Conservation (phyloP, 2,888 invertebrate genomes). For the Ophioninae sp. region DNA sequence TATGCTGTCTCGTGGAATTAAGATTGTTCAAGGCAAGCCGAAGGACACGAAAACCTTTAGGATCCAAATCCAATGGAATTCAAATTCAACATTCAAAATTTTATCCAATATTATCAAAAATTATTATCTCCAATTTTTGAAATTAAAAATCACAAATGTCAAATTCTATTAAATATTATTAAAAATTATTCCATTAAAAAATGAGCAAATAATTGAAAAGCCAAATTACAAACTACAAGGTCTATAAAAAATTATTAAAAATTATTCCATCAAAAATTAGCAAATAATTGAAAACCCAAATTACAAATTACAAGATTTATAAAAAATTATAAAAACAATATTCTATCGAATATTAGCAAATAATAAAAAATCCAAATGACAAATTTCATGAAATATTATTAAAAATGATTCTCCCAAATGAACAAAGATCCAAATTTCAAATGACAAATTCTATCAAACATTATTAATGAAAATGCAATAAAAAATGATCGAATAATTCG, state of each 20-base stretch:
- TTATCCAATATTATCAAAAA: neutral
- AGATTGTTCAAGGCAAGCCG: slow-evolving; percentile 36
- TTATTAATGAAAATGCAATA: too few species aligned
- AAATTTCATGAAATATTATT: too few species aligned
- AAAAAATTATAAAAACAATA: neutral
- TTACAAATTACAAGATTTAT: too few species aligned
- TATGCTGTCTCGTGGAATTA: slow-evolving; percentile 30
- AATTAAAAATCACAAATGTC: too few species aligned
- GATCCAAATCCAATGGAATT: neutral
- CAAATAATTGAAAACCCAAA: neutral
- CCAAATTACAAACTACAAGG: too few species aligned
- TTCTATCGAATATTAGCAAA: neutral
- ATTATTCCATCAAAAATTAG: neutral
- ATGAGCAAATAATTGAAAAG: neutral
- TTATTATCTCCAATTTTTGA: too few species aligned
- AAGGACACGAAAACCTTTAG: slow-evolving; percentile 9
- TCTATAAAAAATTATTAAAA: too few species aligned
- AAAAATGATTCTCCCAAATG: too few species aligned
- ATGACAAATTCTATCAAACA: too few species aligned
- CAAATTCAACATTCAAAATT: neutral
- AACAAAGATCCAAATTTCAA: too few species aligned
- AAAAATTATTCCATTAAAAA: neutral
- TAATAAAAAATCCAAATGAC: neutral
- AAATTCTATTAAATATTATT: too few species aligned
- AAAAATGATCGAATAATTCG: neutral